Evolutionary conservation across 2,113 vertebrate species (phyloP).

Genomic region (Nothobranchius kuhntae): DNA sequence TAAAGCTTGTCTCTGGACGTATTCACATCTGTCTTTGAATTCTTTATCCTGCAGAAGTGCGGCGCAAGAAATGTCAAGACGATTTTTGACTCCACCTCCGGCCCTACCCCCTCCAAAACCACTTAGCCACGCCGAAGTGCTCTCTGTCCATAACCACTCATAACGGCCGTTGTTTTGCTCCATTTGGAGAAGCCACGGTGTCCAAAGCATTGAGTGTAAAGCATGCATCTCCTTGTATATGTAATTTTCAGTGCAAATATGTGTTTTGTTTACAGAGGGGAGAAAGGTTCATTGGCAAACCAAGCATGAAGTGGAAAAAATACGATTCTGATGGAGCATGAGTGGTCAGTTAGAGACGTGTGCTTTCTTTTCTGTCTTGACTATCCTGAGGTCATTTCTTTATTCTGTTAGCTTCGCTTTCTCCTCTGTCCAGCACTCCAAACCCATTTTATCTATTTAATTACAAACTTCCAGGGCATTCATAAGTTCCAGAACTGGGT

Average conservation of each 20-base stretch:
- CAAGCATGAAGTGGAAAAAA: slow-evolving; percentile 84
- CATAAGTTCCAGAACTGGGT: slow-evolving; percentile 40
- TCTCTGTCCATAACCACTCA: slow-evolving; percentile 71
- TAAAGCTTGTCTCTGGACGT: slow-evolving; percentile 77
- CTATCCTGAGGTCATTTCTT: slow-evolving; percentile 78
- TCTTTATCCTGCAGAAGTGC: slow-evolving; percentile 56
- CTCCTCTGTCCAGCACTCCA: slow-evolving; percentile 41
- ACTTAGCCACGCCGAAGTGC: slow-evolving; percentile 76
- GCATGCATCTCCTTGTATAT: slow-evolving; percentile 70
- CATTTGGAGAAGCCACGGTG: slow-evolving; percentile 66
- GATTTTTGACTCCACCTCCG: slow-evolving; percentile 68
- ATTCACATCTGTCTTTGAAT: slow-evolving; percentile 69
- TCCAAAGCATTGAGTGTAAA: slow-evolving; percentile 77
- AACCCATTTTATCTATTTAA: slow-evolving; percentile 63
- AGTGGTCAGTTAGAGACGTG: slow-evolving; percentile 81
- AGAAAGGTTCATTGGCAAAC: slow-evolving; percentile 75
- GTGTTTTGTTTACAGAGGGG: slow-evolving; percentile 79
- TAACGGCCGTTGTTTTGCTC: slow-evolving; percentile 73
- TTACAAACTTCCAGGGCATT: slow-evolving; percentile 53
- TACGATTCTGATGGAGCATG: slow-evolving; percentile 79
- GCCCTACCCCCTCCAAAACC: slow-evolving; percentile 65
- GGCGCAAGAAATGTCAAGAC: slow-evolving; percentile 75
- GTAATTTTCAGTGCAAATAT: slow-evolving; percentile 80
- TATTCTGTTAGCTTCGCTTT: slow-evolving; percentile 60
- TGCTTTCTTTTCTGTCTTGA: slow-evolving; percentile 70